phyloP scores from a whole-genome alignment of 2,888 invertebrate genomes.

The Tribolium freemani region DNA sequence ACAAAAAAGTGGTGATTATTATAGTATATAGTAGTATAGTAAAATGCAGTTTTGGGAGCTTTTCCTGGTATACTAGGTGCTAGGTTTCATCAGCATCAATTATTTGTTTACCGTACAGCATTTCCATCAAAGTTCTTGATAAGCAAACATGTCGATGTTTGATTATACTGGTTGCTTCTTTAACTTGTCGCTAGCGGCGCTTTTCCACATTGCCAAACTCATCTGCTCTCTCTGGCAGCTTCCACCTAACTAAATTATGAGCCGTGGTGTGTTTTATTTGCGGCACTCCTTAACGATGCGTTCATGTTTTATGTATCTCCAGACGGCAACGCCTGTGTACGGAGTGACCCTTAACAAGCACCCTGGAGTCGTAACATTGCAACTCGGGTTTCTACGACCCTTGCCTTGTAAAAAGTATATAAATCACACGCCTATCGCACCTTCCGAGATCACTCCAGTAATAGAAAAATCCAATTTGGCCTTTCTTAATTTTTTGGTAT shows the following conservation, averaged over 20 bases:
- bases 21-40: too few species aligned
- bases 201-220: slow-evolving; percentile 33
- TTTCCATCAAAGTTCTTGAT: slow-evolving; percentile 27
- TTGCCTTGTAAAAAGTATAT: slow-evolving; percentile 36
- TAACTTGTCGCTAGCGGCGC: slow-evolving; percentile 13
- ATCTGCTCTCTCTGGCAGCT: slow-evolving; percentile 27
- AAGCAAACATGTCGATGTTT: slow-evolving; percentile 30
- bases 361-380: slow-evolving; percentile 42
- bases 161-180: slow-evolving; percentile 37
- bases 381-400: slow-evolving; percentile 34
- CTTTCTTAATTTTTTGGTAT: slow-evolving; percentile 10
- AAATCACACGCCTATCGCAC: slow-evolving; percentile 28
- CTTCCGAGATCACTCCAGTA: neutral
- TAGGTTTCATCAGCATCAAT: neutral
- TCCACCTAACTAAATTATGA: slow-evolving; percentile 56
- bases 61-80: neutral
- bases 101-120: slow-evolving; percentile 23
- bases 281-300: slow-evolving; percentile 58
- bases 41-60: too few species aligned
- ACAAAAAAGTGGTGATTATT: too few species aligned
- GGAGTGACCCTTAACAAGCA: slow-evolving; percentile 51
- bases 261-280: slow-evolving; percentile 54
- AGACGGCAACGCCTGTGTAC: slow-evolving; percentile 40
- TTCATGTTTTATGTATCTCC: slow-evolving; percentile 60
- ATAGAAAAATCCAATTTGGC: slow-evolving; percentile 9